Conservation (phyloP, 1,140 invertebrate species). For the Zaprionus ornatus region DNA sequence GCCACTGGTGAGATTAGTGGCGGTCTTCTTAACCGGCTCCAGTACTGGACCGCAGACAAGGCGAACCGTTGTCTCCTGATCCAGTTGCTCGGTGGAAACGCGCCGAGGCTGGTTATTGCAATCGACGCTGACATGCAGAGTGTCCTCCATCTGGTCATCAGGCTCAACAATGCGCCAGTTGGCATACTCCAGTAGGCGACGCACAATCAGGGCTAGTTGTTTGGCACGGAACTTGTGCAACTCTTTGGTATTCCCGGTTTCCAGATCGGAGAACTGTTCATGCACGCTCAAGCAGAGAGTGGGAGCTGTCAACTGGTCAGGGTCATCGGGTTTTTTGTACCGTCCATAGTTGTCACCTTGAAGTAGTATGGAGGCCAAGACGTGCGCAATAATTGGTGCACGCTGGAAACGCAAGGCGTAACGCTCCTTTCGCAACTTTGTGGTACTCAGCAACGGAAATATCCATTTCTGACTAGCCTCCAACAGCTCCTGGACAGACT, state of each 20-base stretch:
- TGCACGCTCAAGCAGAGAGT: conserved; percentile 21
- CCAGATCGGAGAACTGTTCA: not conserved
- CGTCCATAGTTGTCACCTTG: conserved; percentile 37
- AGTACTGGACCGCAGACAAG: conserved; percentile 53
- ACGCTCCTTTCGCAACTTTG: conserved; percentile 27
- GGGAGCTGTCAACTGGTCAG: not conserved
- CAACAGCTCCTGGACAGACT: conserved; percentile 26
- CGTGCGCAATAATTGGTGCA: conserved; percentile 38
- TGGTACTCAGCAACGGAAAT: conserved; percentile 32
- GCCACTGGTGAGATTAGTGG: conserved; percentile 19
- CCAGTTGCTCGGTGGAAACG: not conserved
- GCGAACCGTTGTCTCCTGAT: not conserved
- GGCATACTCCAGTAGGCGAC: conserved; percentile 51
- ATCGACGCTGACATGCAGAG: conserved; percentile 38
- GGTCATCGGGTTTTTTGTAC: not conserved
- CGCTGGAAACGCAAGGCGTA: conserved; percentile 51
- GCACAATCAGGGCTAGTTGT: conserved; percentile 38
- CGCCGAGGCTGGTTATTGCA: conserved; percentile 19
- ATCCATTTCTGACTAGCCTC: conserved; percentile 31
- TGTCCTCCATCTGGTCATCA: conserved; percentile 10
- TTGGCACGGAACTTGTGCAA: conserved; percentile 53
- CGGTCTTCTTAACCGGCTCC: conserved; percentile 45
- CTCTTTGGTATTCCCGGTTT: conserved; percentile 14
- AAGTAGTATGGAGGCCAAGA: conserved; percentile 18
- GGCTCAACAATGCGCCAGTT: conserved; percentile 37